Evolutionary conservation across 2,113 vertebrate species (phyloP), one percentile per base, ranked within the genome.

Genomic region (Dicaeum eximium): DNA sequence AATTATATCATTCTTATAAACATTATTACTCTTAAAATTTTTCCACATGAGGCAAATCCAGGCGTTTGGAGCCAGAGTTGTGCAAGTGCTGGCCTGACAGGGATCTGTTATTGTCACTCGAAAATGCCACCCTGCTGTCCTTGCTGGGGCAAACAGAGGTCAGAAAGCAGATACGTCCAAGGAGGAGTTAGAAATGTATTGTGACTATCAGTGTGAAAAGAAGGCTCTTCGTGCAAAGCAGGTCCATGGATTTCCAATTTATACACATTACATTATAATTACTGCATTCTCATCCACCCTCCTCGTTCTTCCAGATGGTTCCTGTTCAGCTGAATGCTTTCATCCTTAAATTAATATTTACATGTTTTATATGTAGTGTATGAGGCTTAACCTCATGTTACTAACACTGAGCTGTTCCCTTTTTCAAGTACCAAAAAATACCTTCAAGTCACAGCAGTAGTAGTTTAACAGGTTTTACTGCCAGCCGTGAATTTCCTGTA

Each of bases 281-380:
- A 85, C 56, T 44, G 10, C 27, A 10, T 56, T 89, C 30, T 42
- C 21, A 65, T 85, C 77, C 18, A 53, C 58, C 4, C 15, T 70
- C 5, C 25, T 85, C 22, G 16, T 71, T 86, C 31, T 92, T 62
- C 37, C 57, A 80, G 48, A 60, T 75, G 53, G 16, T 64, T 79
- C 35, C 27, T 78, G 23, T 88, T 72, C 20, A 83, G 47, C 82
- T 77, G 67, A 88, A 62, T 77, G 58, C 16, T 90, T 89, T 90
- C 19, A 67, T 87, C 35, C 42, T 54, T 92, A n/a, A 87, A 91
- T 86, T 89, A 81, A n/a, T 92, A 81, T 89, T 94, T 95, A 60
- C 3, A 0, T 69, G 45, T 84, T 81, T 7, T 37, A 30, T 51
- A 12, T 47, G 44, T 72, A 40, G 38, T 25, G 19, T 44, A 19